Percentiles rank a stretch among this genome's conserved stretches.
Evolutionary conservation across 2,888 invertebrate species (phyloP).

Genomic region (Antitype chi): DNA sequence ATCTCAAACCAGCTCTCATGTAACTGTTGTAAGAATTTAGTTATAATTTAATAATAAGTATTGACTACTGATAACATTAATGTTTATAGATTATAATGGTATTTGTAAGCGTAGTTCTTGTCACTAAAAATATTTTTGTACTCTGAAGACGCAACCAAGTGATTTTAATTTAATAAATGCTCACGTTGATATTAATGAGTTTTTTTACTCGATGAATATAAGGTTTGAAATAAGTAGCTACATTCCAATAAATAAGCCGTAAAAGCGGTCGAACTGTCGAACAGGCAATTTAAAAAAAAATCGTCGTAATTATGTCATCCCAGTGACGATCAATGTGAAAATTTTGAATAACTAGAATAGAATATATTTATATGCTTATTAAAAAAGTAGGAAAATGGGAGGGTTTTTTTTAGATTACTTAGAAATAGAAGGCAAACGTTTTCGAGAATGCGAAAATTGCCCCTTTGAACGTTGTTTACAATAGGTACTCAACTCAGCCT

Average conservation of each 20-base stretch:
- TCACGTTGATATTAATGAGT: constrained; percentile 24
- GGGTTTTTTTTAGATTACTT: no score
- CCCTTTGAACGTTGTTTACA: no score
- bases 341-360: no score
- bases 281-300: no score
- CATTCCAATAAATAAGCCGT: background rate
- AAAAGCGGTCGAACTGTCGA: no score
- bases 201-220: background rate
- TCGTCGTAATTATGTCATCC: no score
- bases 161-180: constrained; percentile 60
- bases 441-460: no score
- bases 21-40: constrained; percentile 42
- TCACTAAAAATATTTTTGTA: constrained; percentile 61
- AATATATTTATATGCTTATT: no score
- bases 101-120: constrained; percentile 53
- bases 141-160: constrained; percentile 56
- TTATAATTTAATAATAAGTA: constrained; percentile 58
- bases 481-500: no score
- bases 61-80: constrained; percentile 59
- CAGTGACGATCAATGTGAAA: no score
- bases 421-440: no score
- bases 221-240: background rate
- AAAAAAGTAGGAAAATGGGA: no score
- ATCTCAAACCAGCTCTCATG: constrained; percentile 55
- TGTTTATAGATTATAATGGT: constrained; percentile 45